Percentiles rank a stretch among this genome's conserved stretches.
These are phyloP conservation scores for Cryptus viduatorius DNA, from an alignment of 2,888 invertebrate genomes.

Conservation along the genomic window DNA sequence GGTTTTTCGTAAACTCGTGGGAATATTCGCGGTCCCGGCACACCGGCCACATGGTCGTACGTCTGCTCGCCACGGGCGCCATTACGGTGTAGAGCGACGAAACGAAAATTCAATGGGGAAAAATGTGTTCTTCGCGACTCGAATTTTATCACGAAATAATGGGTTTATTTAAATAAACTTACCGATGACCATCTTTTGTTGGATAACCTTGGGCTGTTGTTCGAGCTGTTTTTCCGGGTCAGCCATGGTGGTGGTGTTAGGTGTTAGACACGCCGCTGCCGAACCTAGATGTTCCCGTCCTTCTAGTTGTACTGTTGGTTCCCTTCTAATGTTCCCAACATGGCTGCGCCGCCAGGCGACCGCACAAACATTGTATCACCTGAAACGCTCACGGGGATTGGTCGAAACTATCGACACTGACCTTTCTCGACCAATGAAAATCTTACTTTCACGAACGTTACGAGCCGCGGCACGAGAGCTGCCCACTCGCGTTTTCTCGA, in stretches of 20 bases:
- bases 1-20: constrained; percentile 12
- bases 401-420: constrained; percentile 62
- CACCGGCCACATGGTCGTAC: constrained; percentile 81
- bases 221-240: constrained; percentile 96
- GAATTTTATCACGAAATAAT: constrained; percentile 1
- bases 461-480: constrained; percentile 28
- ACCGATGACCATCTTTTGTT: constrained; percentile 96
- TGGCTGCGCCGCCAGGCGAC: constrained; percentile 83
- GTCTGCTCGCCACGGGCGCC: constrained; percentile 76
- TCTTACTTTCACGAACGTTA: constrained; percentile 46
- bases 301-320: constrained; percentile 85
- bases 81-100: constrained; percentile 73
- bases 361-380: constrained; percentile 76
- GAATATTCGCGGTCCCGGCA: constrained; percentile 68
- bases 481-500: constrained; percentile 45
- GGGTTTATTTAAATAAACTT: constrained; percentile 48
- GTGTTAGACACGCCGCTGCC: constrained; percentile 85
- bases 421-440: constrained; percentile 65
- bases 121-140: background rate
- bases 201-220: constrained; percentile 90
- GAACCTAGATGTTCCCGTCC: constrained; percentile 86
- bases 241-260: constrained; percentile 94
- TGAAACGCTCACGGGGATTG: constrained; percentile 74
- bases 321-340: constrained; percentile 85
- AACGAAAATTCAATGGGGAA: constrained; percentile 4